A percentile compares a stretch with the other conserved stretches of the same genome.
Evolutionary conservation across 2,888 invertebrate species (phyloP).

Genomic region (Seira sanloemensis): DNA sequence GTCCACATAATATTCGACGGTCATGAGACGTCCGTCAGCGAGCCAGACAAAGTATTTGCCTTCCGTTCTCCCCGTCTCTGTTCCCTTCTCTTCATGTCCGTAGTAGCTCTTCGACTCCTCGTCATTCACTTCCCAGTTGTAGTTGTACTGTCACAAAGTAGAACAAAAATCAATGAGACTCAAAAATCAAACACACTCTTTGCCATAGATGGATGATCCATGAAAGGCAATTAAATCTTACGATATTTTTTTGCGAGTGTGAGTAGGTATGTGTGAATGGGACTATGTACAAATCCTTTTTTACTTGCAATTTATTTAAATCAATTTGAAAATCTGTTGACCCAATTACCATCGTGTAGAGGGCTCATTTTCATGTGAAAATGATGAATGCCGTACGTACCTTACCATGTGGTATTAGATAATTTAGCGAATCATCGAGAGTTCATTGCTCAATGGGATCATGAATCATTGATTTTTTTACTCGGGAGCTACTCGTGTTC

Average conservation of each 20-base stretch:
- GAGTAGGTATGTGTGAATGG: no score
- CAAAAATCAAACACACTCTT: background rate
- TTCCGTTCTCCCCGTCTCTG: constrained; percentile 78
- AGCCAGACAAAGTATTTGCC: constrained; percentile 83
- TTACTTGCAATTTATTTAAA: no score
- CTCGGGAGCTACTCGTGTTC: background rate
- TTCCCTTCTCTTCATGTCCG: constrained; percentile 81
- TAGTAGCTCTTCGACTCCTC: constrained; percentile 82
- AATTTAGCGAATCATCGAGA: no score
- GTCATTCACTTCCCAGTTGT: constrained; percentile 85
- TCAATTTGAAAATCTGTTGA: background rate
- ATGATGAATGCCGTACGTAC: background rate
- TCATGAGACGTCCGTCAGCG: constrained; percentile 85
- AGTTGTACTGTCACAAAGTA: constrained; percentile 80
- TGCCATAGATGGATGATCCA: no score
- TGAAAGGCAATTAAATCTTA: no score
- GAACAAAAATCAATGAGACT: background rate
- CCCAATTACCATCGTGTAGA: background rate
- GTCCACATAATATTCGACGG: constrained; percentile 84
- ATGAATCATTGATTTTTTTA: no score
- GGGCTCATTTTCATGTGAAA: background rate
- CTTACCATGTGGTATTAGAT: no score
- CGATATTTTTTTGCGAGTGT: background rate
- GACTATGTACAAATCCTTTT: no score
- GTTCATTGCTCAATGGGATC: background rate